phyloP scores from a whole-genome alignment of 2,113 vertebrate genomes.

The Macquaria ambigua region DNA sequence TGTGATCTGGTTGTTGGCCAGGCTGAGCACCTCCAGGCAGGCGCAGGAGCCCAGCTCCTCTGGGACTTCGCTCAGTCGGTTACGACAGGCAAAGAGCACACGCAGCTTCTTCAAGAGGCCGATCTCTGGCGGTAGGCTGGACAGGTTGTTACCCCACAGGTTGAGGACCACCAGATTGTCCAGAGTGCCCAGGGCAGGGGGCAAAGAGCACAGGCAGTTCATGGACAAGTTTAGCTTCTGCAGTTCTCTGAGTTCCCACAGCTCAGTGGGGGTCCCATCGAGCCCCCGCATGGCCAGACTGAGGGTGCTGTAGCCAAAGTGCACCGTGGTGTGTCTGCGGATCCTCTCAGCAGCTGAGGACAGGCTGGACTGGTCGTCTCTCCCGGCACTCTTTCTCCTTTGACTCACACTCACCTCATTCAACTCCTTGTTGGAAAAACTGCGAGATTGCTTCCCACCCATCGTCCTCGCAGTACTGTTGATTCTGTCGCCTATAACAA shows the following conservation, averaged over 20 bases:
- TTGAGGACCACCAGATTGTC: conserved; percentile 92
- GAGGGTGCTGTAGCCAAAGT: conserved; percentile 88
- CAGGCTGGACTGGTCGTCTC: conserved; percentile 81
- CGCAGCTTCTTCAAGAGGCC: conserved; percentile 90
- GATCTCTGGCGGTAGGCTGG: conserved; percentile 90
- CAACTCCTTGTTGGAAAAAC: conserved; percentile 76
- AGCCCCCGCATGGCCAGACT: conserved; percentile 91
- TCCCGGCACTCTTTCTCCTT: conserved; percentile 43
- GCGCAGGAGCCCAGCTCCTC: conserved; percentile 90
- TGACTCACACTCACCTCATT: conserved; percentile 68
- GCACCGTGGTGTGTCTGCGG: conserved; percentile 73
- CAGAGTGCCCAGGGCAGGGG: conserved; percentile 86
- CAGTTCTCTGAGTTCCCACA: conserved; percentile 92
- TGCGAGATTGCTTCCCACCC: conserved; percentile 84
- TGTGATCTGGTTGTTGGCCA: conserved; percentile 92
- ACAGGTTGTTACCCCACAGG: conserved; percentile 90
- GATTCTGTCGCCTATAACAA: conserved; percentile 17
- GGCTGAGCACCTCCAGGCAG: conserved; percentile 91
- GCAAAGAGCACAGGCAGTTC: conserved; percentile 88
- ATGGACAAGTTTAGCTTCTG: conserved; percentile 95
- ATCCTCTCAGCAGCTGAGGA: conserved; percentile 79
- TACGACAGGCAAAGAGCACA: conserved; percentile 92
- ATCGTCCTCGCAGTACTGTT: conserved; percentile 61
- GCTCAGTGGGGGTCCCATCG: conserved; percentile 86
- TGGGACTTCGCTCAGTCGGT: conserved; percentile 90